Evolutionary conservation across 2,888 invertebrate species (phyloP).

Genomic region (Eulithis prunata): DNA sequence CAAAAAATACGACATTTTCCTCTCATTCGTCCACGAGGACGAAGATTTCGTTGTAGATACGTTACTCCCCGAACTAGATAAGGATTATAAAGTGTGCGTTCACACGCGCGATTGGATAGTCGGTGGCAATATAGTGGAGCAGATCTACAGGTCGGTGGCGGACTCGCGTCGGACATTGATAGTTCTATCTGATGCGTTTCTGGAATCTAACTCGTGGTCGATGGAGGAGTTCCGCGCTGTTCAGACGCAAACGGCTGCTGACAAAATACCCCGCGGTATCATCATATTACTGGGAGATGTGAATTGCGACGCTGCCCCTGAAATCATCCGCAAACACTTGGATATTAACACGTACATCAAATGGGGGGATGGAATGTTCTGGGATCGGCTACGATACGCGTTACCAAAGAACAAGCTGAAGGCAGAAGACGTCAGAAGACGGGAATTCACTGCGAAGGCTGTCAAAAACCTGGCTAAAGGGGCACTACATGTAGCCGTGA

Average conservation of each 20-base stretch:
- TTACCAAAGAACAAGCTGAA: constrained; percentile 68
- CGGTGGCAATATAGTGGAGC: constrained; percentile 88
- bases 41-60: constrained; percentile 87
- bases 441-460: background rate
- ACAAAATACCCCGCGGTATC: constrained; percentile 87
- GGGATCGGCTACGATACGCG: constrained; percentile 90
- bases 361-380: constrained; percentile 92
- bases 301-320: constrained; percentile 70
- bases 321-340: constrained; percentile 86
- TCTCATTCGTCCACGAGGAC: constrained; percentile 91
- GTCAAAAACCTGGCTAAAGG: background rate
- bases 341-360: constrained; percentile 91
- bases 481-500: constrained; percentile 11
- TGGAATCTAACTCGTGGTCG: constrained; percentile 79
- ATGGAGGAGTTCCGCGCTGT: constrained; percentile 87
- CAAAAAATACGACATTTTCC: constrained; percentile 89
- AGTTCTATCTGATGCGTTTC: constrained; percentile 48
- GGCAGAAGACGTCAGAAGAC: constrained; percentile 4
- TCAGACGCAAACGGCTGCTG: constrained; percentile 58
- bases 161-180: constrained; percentile 77
- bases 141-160: constrained; percentile 89
- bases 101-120: constrained; percentile 90
- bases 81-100: constrained; percentile 85
- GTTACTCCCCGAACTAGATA: constrained; percentile 87
- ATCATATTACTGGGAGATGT: constrained; percentile 86